Base-by-base conservation (phyloP, 2,888 invertebrate species). In the Agrochola lychnidis region DNA sequence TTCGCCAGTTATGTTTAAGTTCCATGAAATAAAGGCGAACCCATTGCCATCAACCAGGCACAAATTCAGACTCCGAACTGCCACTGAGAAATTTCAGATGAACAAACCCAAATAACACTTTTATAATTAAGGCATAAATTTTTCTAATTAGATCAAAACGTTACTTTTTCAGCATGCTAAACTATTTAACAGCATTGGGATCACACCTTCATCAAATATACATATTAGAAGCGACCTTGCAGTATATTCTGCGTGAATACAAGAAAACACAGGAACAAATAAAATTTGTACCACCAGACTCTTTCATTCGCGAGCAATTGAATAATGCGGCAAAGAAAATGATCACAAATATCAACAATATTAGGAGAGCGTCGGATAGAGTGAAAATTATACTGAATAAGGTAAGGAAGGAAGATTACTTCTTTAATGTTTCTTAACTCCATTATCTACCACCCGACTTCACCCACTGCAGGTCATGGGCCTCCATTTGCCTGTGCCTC, bases 141-240 rank as follows among this genome's bases (percentile, higher is more conserved):
- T 73, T 42, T 12, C 14, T 63, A 57, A 30, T 40, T 4, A 16
- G 4, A 12, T 42, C 12, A 5, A 42, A 68, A 56, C 42, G 4
- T 77, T 59, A 16, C 9, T 63, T 63, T 91, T 97, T 92, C 92
- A 97, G 97, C 83, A 95, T 97, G 57, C 89, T 97, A 71, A 97
- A 97, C 88, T 97, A 97, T 75, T 92, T 97, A 73, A 93, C 95
- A 57, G 92, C 97, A 40, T 87, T 97, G 68, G 96, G 97, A 57
- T 96, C 96, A 45, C 96, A 97, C 66, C 92, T 97, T 22, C 97
- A 97, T 89, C 97, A 98, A 89, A 89, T 97, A 59, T 96, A 96
- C 79, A 94, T 97, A 63, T 95, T 97, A 91, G 97, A 97, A 89
- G 96, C 97, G 2, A 97, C 97, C 56, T 89, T 97, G 69, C 95